These are phyloP conservation scores for Drosophila mercatorum DNA, from an alignment of 2,888 invertebrate genomes.

Conservation along the genomic window DNA sequence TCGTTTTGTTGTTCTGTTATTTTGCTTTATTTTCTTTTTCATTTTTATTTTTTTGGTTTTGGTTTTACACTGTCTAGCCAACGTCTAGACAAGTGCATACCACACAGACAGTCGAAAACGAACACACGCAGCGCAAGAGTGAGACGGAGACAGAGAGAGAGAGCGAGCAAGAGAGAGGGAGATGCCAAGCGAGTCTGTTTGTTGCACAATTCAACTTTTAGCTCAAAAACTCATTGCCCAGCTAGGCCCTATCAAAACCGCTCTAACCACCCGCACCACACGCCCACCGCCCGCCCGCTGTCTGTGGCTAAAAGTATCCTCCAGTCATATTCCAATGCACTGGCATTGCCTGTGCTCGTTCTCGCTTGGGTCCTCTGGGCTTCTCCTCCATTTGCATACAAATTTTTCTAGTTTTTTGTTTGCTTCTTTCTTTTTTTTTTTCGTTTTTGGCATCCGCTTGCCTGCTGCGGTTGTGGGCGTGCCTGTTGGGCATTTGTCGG, in stretches of 20 bases:
- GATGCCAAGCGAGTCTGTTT: constrained; percentile 47
- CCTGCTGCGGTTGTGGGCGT: constrained; percentile 63
- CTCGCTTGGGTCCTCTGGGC: constrained; percentile 19
- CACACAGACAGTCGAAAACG: constrained; percentile 69
- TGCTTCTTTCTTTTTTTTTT: not conserved
- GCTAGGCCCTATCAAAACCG: constrained; percentile 32
- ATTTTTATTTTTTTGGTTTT: constrained; percentile 54
- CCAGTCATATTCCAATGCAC: constrained; percentile 72
- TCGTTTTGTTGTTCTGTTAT: constrained; percentile 67
- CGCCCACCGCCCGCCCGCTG: constrained; percentile 6
- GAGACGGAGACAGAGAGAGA: constrained; percentile 25
- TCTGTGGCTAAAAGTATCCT: constrained; percentile 68
- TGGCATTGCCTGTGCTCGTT: constrained; percentile 12
- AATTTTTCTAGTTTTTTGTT: constrained; percentile 39
- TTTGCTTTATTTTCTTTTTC: constrained; percentile 40
- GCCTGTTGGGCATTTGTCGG: constrained; percentile 57
- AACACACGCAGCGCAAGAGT: constrained; percentile 48
- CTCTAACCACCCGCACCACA: not conserved
- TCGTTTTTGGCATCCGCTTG: constrained; percentile 42
- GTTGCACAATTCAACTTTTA: constrained; percentile 81
- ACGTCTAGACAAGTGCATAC: constrained; percentile 83
- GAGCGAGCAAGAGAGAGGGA: constrained; percentile 9
- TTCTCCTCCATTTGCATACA: constrained; percentile 63
- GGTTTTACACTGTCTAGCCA: constrained; percentile 84
- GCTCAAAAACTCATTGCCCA: constrained; percentile 80